Conservation (phyloP, 2,113 vertebrate genomes). For the Etia nguti region DNA sequence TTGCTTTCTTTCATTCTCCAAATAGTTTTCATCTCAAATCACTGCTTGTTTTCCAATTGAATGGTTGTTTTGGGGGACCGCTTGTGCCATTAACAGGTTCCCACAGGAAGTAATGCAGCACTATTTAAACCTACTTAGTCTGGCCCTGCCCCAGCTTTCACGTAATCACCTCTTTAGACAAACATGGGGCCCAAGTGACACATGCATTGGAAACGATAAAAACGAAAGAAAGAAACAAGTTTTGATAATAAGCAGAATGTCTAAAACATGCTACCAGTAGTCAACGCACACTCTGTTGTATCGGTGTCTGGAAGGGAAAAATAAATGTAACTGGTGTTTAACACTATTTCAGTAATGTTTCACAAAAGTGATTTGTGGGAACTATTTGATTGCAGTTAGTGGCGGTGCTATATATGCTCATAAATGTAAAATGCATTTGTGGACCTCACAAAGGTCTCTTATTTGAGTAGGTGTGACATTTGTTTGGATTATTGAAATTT, state of each 20-base stretch:
- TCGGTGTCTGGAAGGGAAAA: background rate
- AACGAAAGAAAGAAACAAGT: background rate
- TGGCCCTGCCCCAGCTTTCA: constrained; percentile 38
- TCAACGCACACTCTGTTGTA: background rate
- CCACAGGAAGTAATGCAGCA: constrained; percentile 61
- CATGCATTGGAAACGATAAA: background rate
- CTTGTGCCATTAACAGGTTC: constrained; percentile 62
- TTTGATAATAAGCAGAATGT: background rate
- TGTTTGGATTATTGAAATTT: background rate
- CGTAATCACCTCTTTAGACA: constrained; percentile 57
- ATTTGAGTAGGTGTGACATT: background rate
- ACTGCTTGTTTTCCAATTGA: constrained; percentile 26
- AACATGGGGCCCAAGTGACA: constrained; percentile 37
- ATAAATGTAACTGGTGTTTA: background rate
- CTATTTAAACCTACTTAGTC: constrained; percentile 68
- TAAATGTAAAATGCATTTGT: background rate
- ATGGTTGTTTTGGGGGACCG: constrained; percentile 47
- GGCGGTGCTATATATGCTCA: background rate
- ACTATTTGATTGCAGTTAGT: background rate
- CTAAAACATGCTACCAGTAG: background rate
- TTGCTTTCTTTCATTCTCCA: background rate
- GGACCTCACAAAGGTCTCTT: background rate
- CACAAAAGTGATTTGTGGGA: background rate
- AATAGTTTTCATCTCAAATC: constrained; percentile 12
- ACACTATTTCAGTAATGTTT: background rate